Base-by-base conservation (phyloP, 2,888 invertebrate species). In the Psococerastis gibbosa region DNA sequence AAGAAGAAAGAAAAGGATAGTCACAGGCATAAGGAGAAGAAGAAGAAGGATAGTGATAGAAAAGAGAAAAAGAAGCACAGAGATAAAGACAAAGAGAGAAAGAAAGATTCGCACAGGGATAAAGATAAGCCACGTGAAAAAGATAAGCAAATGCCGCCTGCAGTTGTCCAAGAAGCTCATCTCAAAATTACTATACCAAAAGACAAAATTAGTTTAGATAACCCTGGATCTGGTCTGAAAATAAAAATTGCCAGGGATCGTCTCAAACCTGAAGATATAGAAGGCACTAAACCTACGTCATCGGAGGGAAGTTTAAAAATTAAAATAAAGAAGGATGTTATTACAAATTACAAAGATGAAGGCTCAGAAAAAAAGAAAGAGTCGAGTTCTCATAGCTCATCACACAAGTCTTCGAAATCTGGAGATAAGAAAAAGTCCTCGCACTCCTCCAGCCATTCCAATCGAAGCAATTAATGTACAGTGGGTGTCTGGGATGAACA, bases 181-280 rank as follows among this genome's bases (percentile, higher is more conserved):
- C 61, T 66, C 9, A 72, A 69, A 56, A 69, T 75, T 43, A 74
- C 70, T 35, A 72, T 72, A 48, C 67, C 70, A 3, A 72, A 71
- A 55, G 71, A 73, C 46, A 72, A 71, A 54, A 55, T 71, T 46
- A 38, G 43, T 43, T 48, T 43, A 47, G 46, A 44, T 44, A 46
- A 44, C 45, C 50, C 52, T 53, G 51, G 52, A 20, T 54, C 60
- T 1, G 75, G 77, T 1, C 57, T 85, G 38, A 84, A 84, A 59
- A 79, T 85, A 41, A 85, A 83, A 60, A 85, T 85, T 43, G 76
- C 80, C 1, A 82, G 80, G 56, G 81, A 82, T 49, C 65, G 77
- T 42, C 60, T 82, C 33, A 73, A 75, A 51, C 55, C 13, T 16
- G 35, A 15, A 38, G 38, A 17, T 5, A 17, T 22, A 13, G 38